Percentiles rank a stretch among this genome's conserved stretches.
Evolutionary conservation across 2,113 vertebrate genomes (phyloP).

Genomic region (Pelusios castaneus): DNA sequence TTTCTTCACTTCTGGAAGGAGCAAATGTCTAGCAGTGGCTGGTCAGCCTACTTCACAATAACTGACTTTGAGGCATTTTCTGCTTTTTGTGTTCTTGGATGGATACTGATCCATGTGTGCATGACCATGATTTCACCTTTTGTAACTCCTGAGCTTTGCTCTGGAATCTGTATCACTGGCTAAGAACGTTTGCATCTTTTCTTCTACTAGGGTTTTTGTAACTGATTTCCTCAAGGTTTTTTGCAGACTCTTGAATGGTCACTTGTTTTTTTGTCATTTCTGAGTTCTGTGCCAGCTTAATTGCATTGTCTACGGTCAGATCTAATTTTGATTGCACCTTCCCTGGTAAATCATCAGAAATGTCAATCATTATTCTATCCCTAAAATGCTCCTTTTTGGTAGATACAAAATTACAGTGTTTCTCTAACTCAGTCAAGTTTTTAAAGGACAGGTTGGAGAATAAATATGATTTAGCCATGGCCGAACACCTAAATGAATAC

Average conservation of each 20-base stretch:
- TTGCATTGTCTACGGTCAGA: background rate
- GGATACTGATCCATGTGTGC: fast-evolving
- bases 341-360: background rate
- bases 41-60: background rate
- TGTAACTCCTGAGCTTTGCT: background rate
- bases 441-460: background rate
- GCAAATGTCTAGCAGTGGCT: background rate
- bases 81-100: background rate
- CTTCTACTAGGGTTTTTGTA: background rate
- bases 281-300: background rate
- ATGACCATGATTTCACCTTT: background rate
- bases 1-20: background rate
- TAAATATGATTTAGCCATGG: background rate
- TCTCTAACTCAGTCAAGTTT: background rate
- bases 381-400: background rate
- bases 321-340: background rate
- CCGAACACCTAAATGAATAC: background rate
- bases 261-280: background rate
- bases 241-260: background rate
- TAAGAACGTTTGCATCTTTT: background rate
- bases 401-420: background rate
- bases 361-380: background rate
- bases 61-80: background rate
- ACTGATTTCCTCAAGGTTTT: background rate
- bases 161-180: background rate